These are phyloP conservation scores for Crax fasciolata DNA, from an alignment of 2,797 vertebrate species.

Conservation along the genomic window DNA sequence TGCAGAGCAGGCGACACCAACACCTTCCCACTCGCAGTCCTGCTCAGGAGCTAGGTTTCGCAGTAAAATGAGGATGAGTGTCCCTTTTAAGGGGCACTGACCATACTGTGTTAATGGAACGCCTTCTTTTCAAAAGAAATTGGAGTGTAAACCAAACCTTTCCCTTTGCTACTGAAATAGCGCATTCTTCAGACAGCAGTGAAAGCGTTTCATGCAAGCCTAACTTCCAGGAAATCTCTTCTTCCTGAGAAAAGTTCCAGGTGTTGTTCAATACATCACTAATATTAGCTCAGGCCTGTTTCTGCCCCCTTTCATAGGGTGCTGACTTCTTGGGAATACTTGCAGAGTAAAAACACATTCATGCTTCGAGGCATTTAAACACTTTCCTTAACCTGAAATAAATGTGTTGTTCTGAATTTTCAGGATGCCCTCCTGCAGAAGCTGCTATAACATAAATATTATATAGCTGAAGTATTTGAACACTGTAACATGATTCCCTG, in stretches of 20 bases:
- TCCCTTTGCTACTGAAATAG: not conserved
- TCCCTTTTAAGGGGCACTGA: not conserved
- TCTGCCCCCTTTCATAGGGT: not conserved
- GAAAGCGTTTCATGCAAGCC: not conserved
- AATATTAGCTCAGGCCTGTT: not conserved
- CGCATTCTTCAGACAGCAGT: not conserved
- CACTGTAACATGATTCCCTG: not conserved
- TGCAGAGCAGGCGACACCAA: too few species aligned
- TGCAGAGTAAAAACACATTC: not conserved
- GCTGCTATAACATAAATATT: not conserved
- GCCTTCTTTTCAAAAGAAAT: not conserved
- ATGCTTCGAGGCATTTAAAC: not conserved
- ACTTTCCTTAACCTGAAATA: not conserved
- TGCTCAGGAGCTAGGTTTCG: not conserved
- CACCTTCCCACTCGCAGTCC: too few species aligned
- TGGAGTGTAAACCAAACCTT: not conserved
- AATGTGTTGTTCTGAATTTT: not conserved
- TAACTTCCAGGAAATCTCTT: constrained; percentile 3
- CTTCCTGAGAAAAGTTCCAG: not conserved
- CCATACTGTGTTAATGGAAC: not conserved
- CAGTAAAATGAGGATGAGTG: not conserved
- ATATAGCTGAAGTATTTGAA: not conserved
- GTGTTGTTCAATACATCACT: not conserved
- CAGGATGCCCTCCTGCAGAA: not conserved
- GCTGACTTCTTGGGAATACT: not conserved